These are phyloP conservation scores for Tapirus indicus DNA, from an alignment of 2,797 vertebrate species.

Conservation along the genomic window DNA sequence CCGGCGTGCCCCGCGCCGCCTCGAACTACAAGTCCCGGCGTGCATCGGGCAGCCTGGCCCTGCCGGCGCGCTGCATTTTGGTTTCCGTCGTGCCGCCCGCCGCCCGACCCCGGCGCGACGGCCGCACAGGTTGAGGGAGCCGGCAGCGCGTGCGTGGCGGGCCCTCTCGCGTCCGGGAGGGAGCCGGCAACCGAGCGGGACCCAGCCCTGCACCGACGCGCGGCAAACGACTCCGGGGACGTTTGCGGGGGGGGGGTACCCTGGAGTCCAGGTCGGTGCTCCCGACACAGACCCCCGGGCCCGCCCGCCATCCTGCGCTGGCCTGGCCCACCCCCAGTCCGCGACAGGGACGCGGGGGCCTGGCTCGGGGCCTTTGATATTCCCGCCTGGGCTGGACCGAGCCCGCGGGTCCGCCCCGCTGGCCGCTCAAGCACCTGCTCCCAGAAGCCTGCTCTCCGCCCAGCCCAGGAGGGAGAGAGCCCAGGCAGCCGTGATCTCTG, in stretches of 20 bases:
- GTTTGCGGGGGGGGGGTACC: accelerated
- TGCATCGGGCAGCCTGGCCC: background rate
- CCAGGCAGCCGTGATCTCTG: background rate
- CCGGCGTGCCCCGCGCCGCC: conserved; percentile 27
- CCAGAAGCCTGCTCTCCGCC: background rate
- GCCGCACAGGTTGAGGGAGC: accelerated
- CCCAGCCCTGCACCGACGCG: accelerated
- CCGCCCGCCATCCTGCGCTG: background rate
- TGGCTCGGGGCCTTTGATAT: background rate
- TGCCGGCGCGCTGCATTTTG: background rate
- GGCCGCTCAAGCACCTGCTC: background rate
- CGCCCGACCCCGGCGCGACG: background rate
- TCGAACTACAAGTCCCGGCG: background rate
- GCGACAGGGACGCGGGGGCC: too few species aligned
- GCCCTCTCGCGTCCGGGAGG: accelerated
- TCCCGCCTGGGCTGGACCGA: background rate
- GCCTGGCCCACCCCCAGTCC: background rate
- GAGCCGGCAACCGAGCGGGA: accelerated
- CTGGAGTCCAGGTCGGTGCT: background rate
- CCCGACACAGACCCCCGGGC: background rate
- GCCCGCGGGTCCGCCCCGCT: background rate
- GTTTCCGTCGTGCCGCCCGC: background rate
- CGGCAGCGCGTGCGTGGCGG: background rate
- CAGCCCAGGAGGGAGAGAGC: too few species aligned
- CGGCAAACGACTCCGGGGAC: accelerated